Percentiles rank a stretch among this genome's conserved stretches.
These are phyloP conservation scores for Phocoena sinus DNA, from an alignment of 2,113 vertebrate species.

Conservation along the genomic window DNA sequence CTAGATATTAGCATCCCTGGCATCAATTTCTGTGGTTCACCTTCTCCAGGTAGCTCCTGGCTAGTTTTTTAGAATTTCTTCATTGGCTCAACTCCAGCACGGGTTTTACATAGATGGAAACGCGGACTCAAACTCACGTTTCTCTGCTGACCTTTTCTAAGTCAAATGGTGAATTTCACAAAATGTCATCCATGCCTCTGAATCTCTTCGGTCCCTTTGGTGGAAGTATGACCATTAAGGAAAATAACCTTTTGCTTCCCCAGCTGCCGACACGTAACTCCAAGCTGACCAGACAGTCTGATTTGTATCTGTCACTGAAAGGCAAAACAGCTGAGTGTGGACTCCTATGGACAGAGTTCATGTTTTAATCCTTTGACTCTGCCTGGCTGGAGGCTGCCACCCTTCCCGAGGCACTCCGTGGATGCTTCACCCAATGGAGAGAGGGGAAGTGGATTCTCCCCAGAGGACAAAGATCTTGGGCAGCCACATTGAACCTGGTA, in stretches of 20 bases:
- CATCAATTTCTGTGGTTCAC: neutral
- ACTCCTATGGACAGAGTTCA: neutral
- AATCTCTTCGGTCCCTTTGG: neutral
- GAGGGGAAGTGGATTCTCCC: accelerated
- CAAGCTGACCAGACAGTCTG: neutral
- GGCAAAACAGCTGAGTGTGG: neutral
- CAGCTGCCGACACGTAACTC: accelerated
- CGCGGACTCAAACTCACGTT: neutral
- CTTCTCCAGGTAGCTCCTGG: neutral
- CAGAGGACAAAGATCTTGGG: neutral
- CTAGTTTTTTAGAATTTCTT: neutral
- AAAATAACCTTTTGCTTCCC: neutral
- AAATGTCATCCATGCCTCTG: neutral
- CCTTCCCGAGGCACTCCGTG: neutral
- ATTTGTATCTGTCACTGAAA: neutral
- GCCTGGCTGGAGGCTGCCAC: neutral
- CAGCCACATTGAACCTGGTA: neutral
- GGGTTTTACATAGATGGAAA: neutral
- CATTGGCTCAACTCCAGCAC: neutral
- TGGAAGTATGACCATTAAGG: too few species aligned
- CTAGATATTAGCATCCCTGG: neutral
- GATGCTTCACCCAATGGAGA: neutral
- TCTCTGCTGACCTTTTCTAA: neutral
- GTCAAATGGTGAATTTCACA: neutral
- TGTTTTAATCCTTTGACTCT: neutral